Conservation (phyloP, 2,888 invertebrate species). For the Dyspetes luteomarginatus region DNA sequence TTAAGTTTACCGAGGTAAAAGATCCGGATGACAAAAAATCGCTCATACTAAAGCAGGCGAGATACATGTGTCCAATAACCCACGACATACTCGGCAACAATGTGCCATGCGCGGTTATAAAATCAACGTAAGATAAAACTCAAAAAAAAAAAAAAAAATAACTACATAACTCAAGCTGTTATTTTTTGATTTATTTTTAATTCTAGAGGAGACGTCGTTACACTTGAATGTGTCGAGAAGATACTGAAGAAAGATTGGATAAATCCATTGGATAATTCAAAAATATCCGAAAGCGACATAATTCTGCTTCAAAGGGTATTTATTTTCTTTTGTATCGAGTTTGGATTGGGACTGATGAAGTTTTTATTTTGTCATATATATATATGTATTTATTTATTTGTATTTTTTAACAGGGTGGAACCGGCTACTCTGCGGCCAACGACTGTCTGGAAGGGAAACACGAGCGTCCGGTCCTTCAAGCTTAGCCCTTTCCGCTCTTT, state of each 20-base stretch:
- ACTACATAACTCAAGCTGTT: constrained; percentile 7
- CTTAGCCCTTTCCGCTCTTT: constrained; percentile 83
- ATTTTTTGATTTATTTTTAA: constrained; percentile 68
- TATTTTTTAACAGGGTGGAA: constrained; percentile 96
- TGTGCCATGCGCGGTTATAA: constrained; percentile 96
- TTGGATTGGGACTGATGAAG: no score
- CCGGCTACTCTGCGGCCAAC: constrained; percentile 96
- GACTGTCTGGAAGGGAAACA: constrained; percentile 92
- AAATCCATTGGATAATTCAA: constrained; percentile 95
- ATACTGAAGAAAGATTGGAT: constrained; percentile 98
- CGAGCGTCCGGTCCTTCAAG: constrained; percentile 92
- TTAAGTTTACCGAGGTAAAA: constrained; percentile 96
- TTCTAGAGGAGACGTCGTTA: constrained; percentile 96
- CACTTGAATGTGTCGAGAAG: constrained; percentile 98
- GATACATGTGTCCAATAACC: constrained; percentile 99
- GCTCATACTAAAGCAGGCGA: constrained; percentile 93
- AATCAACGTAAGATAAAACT: constrained; percentile 90
- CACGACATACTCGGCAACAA: constrained; percentile 98
- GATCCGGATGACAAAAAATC: constrained; percentile 95
- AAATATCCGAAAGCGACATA: constrained; percentile 94
- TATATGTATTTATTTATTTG: constrained; percentile 5
- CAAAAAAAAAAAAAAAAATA: neutral
- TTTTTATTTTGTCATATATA: no score
- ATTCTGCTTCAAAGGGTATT: constrained; percentile 94
- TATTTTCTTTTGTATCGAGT: no score